Evolutionary conservation across 2,888 invertebrate species (phyloP), one percentile per base, ranked within the genome.

Genomic region (Ectobius pallidus): DNA sequence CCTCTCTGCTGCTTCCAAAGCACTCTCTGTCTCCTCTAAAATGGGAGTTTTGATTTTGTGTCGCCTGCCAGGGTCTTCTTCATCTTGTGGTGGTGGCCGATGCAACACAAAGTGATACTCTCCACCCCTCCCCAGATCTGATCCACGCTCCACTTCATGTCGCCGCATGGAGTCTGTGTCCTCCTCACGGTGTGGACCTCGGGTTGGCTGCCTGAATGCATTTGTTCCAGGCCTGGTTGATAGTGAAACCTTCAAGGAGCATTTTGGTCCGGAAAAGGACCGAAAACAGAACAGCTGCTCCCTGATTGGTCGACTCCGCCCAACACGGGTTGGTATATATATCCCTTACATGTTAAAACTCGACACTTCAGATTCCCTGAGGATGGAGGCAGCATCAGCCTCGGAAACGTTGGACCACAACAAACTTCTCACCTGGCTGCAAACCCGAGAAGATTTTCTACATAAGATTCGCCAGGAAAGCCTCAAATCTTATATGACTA

Each of bases 91-190:
- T n/a, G 4, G 22, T 9, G 42, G 22, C 6, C 18, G 42, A 18
- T 62, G 62, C 46, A 61, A 18, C n/a, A 27, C 46, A 27, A 52
- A 39, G n/a, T 27, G 22, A 85, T 84, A 80, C 83, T 80, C 81
- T 86, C 84, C 78, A 82, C 86, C 73, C 83, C 83, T 55, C 9
- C 75, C 78, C 2, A 88, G 85, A 76, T 93, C 93, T 20, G 92
- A 92, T 6, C 91, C 92, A 52, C 92, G 85, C 77, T 93, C 93
- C 73, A 91, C 87, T 84, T 94, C 93, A 79, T 93, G 92, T 72
- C 91, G 86, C 75, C 90, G 85, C 78, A 93, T 86, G 0, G 92
- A 93, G 79, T 93, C 93, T 68, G 89, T 86, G 77, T 92, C 92
- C 3, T 68, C 68, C 3, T 58, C 69, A n/a, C 62, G 69, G 22